Conservation (phyloP, 2,113 vertebrate species). For the Pardalotus punctatus region DNA sequence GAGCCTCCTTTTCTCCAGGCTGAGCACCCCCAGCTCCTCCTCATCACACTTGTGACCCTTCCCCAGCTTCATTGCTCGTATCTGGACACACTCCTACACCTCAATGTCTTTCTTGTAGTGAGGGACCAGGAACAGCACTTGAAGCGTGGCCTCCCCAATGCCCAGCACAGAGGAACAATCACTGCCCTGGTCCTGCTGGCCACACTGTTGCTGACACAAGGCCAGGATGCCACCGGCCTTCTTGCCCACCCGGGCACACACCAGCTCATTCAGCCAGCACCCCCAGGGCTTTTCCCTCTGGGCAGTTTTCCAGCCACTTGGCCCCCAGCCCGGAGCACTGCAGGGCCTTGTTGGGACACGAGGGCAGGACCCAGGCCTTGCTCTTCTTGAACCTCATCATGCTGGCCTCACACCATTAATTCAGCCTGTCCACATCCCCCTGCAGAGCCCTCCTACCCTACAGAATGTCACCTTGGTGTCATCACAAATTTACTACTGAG, state of each 20-base stretch:
- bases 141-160: neutral
- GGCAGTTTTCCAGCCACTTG: neutral
- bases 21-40: too few species aligned
- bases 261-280: accelerated
- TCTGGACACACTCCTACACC: too few species aligned
- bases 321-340: neutral
- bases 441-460: neutral
- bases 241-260: accelerated
- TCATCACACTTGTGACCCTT: too few species aligned
- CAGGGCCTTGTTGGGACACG: accelerated
- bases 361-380: neutral
- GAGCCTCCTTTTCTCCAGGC: too few species aligned
- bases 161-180: neutral
- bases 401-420: accelerated
- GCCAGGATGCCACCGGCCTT: accelerated
- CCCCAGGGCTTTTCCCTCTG: neutral
- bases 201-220: neutral
- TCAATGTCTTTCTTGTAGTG: too few species aligned
- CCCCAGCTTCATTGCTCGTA: neutral
- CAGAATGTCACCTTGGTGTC: neutral
- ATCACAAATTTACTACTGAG: neutral
- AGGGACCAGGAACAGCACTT: too few species aligned
- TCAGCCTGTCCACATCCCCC: neutral
- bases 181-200: neutral
- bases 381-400: neutral